These are phyloP conservation scores for Athalia cordata DNA, from an alignment of 2,888 invertebrate species.

Conservation along the genomic window DNA sequence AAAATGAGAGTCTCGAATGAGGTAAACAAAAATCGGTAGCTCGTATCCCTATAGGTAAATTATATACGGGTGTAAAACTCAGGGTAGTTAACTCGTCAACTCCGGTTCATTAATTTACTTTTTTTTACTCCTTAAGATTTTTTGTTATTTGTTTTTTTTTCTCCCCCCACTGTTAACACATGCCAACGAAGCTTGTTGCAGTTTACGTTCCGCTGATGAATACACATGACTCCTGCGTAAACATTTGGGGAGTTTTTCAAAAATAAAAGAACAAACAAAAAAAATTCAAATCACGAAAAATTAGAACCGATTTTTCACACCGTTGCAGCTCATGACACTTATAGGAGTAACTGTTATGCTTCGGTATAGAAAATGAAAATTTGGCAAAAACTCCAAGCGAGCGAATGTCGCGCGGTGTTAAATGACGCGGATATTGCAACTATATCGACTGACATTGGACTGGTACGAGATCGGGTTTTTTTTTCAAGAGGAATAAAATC, in stretches of 20 bases:
- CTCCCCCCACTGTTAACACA: not conserved
- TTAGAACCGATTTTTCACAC: too few species aligned
- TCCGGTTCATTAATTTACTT: conserved; percentile 37
- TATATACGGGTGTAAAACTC: not conserved
- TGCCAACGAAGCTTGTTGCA: not conserved
- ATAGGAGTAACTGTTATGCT: too few species aligned
- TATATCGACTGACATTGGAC: conserved; percentile 16
- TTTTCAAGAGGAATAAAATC: conserved; percentile 4
- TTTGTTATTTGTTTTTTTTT: too few species aligned
- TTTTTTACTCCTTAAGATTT: not conserved
- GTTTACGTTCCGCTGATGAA: not conserved
- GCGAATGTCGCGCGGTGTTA: not conserved
- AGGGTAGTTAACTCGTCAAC: conserved; percentile 43
- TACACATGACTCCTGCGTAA: not conserved
- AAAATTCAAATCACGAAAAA: not conserved
- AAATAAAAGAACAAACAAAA: conserved; percentile 16
- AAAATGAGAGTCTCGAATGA: conserved; percentile 16
- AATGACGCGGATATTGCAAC: not conserved
- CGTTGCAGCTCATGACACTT: too few species aligned
- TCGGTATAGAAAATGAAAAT: too few species aligned
- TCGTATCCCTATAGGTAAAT: not conserved
- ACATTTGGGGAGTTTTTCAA: conserved; percentile 32
- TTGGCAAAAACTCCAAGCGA: too few species aligned
- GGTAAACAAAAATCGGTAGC: conserved; percentile 39
- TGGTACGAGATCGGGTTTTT: not conserved